Evolutionary conservation across 2,888 invertebrate species (phyloP), one percentile per base, ranked within the genome.

Genomic region (Thereva unica): DNA sequence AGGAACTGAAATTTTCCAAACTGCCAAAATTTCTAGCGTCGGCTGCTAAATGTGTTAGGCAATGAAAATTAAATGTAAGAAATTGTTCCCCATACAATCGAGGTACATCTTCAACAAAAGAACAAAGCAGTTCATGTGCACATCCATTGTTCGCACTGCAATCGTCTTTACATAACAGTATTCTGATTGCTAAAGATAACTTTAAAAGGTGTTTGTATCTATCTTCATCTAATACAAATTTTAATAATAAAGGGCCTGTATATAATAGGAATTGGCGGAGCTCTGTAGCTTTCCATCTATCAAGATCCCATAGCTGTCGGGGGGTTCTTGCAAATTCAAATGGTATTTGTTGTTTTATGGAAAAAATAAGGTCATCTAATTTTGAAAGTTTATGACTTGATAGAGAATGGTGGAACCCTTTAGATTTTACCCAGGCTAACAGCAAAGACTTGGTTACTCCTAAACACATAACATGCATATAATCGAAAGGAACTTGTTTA

Each of bases 191-290:
- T 44, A 61, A 42, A 64, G 67, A 67, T 8, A 73, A 49, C 10
- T 63, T 52, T 56, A 72, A 52, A 65, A 73, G 72, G 68, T 73
- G 70, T 3, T 55, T 49, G 69, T 72, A 73, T 10, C 54, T 54
- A 5, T 55, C 67, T 42, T 37, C 7, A 52, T 52, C 37, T 8
- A 66, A 59, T 9, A 59, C 41, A 44, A 37, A 9, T 8, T 41
- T 44, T n/a, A 66, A 52, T 5, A 57, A 12, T 9, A 53, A 42
- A 8, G 66, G 66, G 8, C 66, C 59, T 5, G 66, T 66, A 50
- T 66, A 66, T 3, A 66, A 9, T 6, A 66, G n/a, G 59, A 66
- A 66, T 44, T 66, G 66, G 5, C 66, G 49, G 34, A 72, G 68
- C 68, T 74, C 74, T 5, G 45, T 53, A 4, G 66, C 66, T 59